phyloP scores from a whole-genome alignment of 35 echinoderm and acorn worm species.

The Holothuria glaberrima region DNA sequence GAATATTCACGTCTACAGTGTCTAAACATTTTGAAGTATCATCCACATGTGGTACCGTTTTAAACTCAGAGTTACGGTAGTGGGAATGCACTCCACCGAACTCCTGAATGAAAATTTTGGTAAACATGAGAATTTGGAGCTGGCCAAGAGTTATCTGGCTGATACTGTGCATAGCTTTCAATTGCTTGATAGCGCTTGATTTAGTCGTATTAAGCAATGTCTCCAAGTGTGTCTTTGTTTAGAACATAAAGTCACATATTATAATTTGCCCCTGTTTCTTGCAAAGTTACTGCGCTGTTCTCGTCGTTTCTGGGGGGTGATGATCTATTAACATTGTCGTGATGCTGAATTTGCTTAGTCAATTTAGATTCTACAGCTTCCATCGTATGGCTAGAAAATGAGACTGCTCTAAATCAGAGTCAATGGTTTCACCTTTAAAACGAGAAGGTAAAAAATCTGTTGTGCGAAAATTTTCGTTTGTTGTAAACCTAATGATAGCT shows the following conservation, averaged over 20 bases:
- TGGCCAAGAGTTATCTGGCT: not conserved
- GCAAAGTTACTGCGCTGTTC: not conserved
- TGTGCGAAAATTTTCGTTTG: too few relatives aligned
- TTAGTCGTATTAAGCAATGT: not conserved
- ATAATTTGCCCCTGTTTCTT: not conserved
- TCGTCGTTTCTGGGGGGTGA: too few relatives aligned
- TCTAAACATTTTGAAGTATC: not conserved
- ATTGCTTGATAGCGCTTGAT: not conserved
- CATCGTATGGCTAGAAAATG: not conserved
- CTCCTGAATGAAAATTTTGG: not conserved
- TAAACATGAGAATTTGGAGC: not conserved
- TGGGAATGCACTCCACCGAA: not conserved
- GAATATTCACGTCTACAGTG: not conserved
- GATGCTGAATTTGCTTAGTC: not conserved
- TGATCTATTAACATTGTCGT: not conserved
- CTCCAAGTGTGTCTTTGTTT: not conserved
- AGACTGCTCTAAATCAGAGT: not conserved
- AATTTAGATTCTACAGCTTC: not conserved
- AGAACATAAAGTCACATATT: not conserved
- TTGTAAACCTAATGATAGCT: too few relatives aligned
- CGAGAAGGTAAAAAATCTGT: not conserved
- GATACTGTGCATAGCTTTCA: not conserved
- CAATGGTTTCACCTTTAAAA: not conserved
- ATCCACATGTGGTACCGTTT: not conserved
- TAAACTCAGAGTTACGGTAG: not conserved